phyloP scores from a whole-genome alignment of 2,113 vertebrate species.

The Pao palembangensis region DNA sequence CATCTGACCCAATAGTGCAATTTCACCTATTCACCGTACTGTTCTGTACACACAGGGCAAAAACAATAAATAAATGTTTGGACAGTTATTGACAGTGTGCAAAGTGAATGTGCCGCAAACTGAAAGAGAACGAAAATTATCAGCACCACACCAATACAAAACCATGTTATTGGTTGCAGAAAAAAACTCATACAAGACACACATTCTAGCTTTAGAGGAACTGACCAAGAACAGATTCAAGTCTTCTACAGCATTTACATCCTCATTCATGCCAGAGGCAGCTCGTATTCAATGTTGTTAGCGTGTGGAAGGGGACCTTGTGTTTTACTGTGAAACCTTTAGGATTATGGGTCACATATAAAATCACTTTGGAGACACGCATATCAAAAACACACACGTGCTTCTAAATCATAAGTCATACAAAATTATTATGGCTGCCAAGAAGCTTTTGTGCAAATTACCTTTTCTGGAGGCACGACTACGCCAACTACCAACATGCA shows the following conservation, averaged over 20 bases:
- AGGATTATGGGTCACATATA: neutral
- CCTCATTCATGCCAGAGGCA: neutral
- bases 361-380: neutral
- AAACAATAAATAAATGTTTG: neutral
- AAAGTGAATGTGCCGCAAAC: neutral
- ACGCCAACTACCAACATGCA: neutral
- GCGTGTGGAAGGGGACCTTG: neutral
- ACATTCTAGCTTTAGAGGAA: neutral
- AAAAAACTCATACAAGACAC: neutral
- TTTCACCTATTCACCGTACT: slow-evolving; percentile 4
- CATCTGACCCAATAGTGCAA: slow-evolving; percentile 16
- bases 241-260: neutral
- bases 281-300: neutral
- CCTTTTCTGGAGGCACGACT: neutral
- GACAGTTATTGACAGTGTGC: neutral
- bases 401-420: neutral
- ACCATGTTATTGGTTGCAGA: neutral
- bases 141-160: neutral
- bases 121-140: no score
- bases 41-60: neutral
- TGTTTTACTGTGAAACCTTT: neutral
- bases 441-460: neutral
- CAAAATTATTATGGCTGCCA: neutral
- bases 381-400: neutral
- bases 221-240: neutral